These are phyloP conservation scores for Diorhabda carinulata DNA, from an alignment of 1,140 invertebrate genomes.

Conservation along the genomic window DNA sequence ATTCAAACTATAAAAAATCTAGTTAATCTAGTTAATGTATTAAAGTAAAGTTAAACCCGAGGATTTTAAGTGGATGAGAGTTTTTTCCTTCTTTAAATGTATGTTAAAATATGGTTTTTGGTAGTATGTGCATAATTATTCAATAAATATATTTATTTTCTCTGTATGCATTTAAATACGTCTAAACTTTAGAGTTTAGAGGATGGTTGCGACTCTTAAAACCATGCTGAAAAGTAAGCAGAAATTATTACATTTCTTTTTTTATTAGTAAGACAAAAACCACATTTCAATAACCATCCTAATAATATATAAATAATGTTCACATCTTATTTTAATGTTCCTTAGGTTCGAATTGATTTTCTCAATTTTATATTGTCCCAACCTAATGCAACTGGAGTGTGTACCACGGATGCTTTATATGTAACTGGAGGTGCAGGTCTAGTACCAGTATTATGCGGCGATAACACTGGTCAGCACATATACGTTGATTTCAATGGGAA, in stretches of 20 bases:
- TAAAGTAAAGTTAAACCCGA: no score
- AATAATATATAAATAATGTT: not conserved
- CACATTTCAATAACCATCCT: not conserved
- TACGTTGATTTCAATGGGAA: constrained; percentile 73
- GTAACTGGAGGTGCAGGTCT: constrained; percentile 65
- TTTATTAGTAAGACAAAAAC: not conserved
- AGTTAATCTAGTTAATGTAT: no score
- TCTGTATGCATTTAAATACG: not conserved
- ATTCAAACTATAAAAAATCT: no score
- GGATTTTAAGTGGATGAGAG: no score
- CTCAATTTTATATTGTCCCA: constrained; percentile 67
- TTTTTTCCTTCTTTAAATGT: no score
- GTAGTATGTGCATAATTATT: no score
- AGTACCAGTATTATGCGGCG: constrained; percentile 72
- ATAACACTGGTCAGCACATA: constrained; percentile 76
- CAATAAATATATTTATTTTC: not conserved
- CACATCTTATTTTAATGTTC: not conserved
- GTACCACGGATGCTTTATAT: constrained; percentile 65
- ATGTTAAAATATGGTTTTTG: no score
- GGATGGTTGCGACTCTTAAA: not conserved
- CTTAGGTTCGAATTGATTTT: constrained; percentile 74
- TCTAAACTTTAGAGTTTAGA: not conserved
- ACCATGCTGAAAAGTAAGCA: not conserved
- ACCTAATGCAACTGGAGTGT: constrained; percentile 68
- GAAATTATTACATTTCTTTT: not conserved